Base-by-base conservation (phyloP, 1,140 invertebrate species). In the Drosophila nebulosa region DNA sequence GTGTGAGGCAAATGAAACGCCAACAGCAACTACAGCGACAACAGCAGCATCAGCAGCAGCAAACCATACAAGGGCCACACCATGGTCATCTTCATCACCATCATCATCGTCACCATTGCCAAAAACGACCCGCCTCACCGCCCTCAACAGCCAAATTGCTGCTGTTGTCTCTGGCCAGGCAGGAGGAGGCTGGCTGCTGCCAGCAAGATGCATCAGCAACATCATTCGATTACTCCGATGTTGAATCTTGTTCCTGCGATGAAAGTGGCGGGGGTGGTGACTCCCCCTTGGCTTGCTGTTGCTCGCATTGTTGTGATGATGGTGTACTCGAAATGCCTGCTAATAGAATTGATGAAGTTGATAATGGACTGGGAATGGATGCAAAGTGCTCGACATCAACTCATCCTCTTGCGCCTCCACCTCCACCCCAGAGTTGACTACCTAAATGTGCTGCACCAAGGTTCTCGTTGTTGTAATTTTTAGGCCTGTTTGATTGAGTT, bases 1-100 rank as follows among this genome's bases (percentile, higher is more conserved):
- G 85, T 50, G 79, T 90, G 67, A 79, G 89, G n/a, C 78, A 79
- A 56, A 53, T 90, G 69, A 90, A 90, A 60, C 85, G 85, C 21
- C 72, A 60, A 42, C 69, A 83, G 46, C 69, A 90, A 59, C 74
- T 85, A 7, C 64, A 66, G 6, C 81, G 89, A 64, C 67, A 80
- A 60, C 73, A 84, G 21, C 70, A 55, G 9, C 59, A 65, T 6
- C 24, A 63, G 9, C 62, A 63, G 27, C 30, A 59, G 9, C 69
- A 65, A 4, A 58, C 50, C n/a, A 50, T 63, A n/a, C 26, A 53
- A 22, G 1, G 53, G 32, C 2, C 42, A 58, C 63, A 50, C 9
- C 63, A 57, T n/a, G 73, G 65, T 53, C 67, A 60, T 53, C 35
- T 32, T 36, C 39, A 46, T 24, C 61, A 22, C 10, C 65, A 27